Base-by-base conservation (phyloP, 2,797 vertebrate genomes). In the Pachyuromys duprasi region DNA sequence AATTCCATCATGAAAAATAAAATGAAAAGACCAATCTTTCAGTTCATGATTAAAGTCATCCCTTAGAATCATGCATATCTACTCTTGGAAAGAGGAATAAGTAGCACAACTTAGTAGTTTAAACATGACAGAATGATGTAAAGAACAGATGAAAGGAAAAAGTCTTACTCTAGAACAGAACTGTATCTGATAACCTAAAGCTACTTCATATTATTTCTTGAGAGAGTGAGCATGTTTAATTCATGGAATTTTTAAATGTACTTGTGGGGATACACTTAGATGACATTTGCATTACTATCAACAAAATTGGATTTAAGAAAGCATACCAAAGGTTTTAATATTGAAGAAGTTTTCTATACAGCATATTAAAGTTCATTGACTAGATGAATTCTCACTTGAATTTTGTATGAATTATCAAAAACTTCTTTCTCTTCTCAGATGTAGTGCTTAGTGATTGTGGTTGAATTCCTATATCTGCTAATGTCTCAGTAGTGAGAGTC, bases 141-240 rank as follows among this genome's bases (percentile, higher is more conserved):
- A 94, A 89, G 93, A 89, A 45, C 55, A 89, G 17, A 60, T 14
- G 82, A 86, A 89, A 82, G 33, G 69, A 15, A 80, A 93, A 13
- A 60, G 89, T 76, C 55, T 89, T 83, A 76, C 12, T 60, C 6
- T 92, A 53, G 78, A 95, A 87, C 86, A 92, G 33, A 96, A 90
- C 95, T 96, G 0, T 20, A 96, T 89, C 57, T 53, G 90, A 8
- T 90, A 63, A 89, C 62, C 45, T 89, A 94, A 67, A 72, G 9
- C 83, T 90, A 86, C 57, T 89, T 93, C 93, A 93, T 89, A 69
- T 94, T 95, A 96, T 91, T 95, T 93, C 75, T 57, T 84, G 42
- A n/a, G 39, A 78, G 36, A 94, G 1, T 70, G 6, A 63, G 2
- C 78, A 94, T 95, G 82, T 94, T 97, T 96, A 96, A 96, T 97